phyloP scores from a whole-genome alignment of 2,888 invertebrate genomes.

The Heliconius ismenius region DNA sequence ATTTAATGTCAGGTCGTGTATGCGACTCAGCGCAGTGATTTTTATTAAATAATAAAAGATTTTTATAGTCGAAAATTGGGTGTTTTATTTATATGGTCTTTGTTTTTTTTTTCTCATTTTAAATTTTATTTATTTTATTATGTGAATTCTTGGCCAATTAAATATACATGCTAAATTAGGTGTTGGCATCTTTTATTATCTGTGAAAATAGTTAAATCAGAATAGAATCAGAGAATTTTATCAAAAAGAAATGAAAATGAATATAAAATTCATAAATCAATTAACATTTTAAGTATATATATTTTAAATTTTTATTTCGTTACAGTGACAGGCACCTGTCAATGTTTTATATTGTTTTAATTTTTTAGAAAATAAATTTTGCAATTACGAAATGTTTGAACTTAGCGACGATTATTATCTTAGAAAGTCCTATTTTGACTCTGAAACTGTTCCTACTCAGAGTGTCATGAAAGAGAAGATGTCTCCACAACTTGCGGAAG shows the following conservation, averaged over 20 bases:
- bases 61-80: constrained; percentile 71
- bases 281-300: not conserved
- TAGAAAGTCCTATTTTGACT: constrained; percentile 64
- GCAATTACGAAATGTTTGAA: constrained; percentile 36
- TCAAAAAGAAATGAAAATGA: not conserved
- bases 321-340: not conserved
- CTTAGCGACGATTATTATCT: constrained; percentile 65
- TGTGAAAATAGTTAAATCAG: too few relatives aligned
- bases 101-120: not conserved
- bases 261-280: not conserved
- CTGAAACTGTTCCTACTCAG: constrained; percentile 69
- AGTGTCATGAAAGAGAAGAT: constrained; percentile 65
- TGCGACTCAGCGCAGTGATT: constrained; percentile 72
- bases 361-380: not conserved
- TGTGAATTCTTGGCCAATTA: not conserved
- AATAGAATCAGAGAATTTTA: not conserved
- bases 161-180: not conserved
- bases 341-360: not conserved
- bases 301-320: not conserved
- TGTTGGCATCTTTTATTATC: not conserved
- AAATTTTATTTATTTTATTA: too few relatives aligned
- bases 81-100: constrained; percentile 51
- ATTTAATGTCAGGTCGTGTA: constrained; percentile 60
- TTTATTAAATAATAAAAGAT: constrained; percentile 67
- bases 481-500: constrained; percentile 61